A percentile compares a stretch with the other conserved stretches of the same genome.
Evolutionary conservation across 2,797 vertebrate genomes (phyloP).

Genomic region (Scomberomorus guttatus): DNA sequence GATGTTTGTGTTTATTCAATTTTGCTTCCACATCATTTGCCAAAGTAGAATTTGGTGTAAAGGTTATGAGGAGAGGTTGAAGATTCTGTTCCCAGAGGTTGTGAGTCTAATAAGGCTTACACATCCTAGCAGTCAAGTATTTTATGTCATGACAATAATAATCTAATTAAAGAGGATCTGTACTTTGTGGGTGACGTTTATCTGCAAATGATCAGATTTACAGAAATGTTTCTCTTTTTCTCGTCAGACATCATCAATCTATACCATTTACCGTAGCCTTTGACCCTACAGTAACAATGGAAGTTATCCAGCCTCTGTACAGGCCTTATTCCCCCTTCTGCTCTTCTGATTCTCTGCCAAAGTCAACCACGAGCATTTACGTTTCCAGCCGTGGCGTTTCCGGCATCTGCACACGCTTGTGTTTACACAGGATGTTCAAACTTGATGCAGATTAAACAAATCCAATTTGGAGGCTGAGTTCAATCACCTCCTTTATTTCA

Average conservation of each 20-base stretch:
- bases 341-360: constrained; percentile 80
- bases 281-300: constrained; percentile 73
- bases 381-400: constrained; percentile 79
- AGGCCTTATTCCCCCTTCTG: constrained; percentile 65
- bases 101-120: constrained; percentile 23
- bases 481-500: constrained; percentile 82
- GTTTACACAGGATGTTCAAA: constrained; percentile 87
- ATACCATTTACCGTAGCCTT: constrained; percentile 40
- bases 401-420: constrained; percentile 86
- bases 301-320: constrained; percentile 69
- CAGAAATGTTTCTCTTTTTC: constrained; percentile 13
- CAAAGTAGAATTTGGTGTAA: constrained; percentile 72
- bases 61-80: constrained; percentile 53
- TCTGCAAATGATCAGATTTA: constrained; percentile 4
- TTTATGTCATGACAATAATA: constrained; percentile 27
- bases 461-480: constrained; percentile 82
- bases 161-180: constrained; percentile 7
- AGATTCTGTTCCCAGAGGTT: constrained; percentile 60
- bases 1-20: constrained; percentile 82
- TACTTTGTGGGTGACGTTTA: constrained; percentile 19
- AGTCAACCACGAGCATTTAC: constrained; percentile 82
- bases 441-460: constrained; percentile 86
- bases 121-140: neutral
- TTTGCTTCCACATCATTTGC: constrained; percentile 73
- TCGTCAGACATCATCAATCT: constrained; percentile 15